Evolutionary conservation across 1,140 invertebrate genomes (phyloP).

Genomic region (Dufourea novaeangliae): DNA sequence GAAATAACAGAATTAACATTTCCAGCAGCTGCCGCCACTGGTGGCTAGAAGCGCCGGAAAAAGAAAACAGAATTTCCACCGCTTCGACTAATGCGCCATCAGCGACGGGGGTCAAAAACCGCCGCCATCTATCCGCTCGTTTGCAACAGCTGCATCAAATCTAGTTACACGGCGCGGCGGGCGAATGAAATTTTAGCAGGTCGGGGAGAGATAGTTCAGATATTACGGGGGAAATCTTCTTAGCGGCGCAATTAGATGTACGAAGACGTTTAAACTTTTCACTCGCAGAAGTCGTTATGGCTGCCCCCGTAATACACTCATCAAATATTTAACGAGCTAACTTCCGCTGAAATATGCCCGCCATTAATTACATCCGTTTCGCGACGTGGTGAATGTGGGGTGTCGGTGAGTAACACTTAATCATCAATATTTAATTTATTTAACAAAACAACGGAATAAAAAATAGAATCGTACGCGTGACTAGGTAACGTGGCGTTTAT

Average conservation of each 20-base stretch:
- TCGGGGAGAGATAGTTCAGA: constrained; percentile 22
- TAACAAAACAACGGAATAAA: too few species aligned
- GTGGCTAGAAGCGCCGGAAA: too few species aligned
- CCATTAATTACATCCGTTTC: constrained; percentile 26
- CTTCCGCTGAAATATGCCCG: background rate
- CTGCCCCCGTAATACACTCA: constrained; percentile 1
- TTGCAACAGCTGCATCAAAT: constrained; percentile 24
- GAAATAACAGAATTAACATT: too few species aligned
- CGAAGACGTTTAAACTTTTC: constrained; percentile 37
- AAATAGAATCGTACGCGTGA: too few species aligned
- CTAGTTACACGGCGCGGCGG: constrained; percentile 4
- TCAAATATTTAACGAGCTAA: constrained; percentile 28
- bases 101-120: background rate
- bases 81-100: background rate
- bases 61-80: background rate
- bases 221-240: constrained; percentile 33
- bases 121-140: background rate
- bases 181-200: constrained; percentile 18
- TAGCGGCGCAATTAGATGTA: constrained; percentile 35
- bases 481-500: too few species aligned
- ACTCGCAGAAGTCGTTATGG: background rate
- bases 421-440: too few species aligned
- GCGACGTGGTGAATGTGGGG: too few species aligned
- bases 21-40: too few species aligned
- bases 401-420: too few species aligned